Evolutionary conservation across 2,797 vertebrate genomes (phyloP).

Genomic region (Poecilia wingei): DNA sequence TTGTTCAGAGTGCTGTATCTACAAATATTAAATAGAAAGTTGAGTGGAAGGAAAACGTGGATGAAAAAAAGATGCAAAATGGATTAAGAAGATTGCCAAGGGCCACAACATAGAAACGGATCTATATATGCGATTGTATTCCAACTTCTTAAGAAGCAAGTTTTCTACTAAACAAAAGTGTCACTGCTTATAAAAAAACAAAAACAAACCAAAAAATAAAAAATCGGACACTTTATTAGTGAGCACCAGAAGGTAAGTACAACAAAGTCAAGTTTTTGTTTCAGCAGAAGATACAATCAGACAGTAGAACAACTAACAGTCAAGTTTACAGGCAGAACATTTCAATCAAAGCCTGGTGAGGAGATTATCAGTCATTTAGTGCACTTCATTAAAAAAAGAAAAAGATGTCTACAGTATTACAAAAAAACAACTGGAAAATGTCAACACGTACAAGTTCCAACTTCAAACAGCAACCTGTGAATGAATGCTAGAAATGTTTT

Average conservation of each 20-base stretch:
- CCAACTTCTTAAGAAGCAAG: neutral
- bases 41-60: neutral
- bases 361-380: constrained; percentile 42
- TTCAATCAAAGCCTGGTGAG: constrained; percentile 32
- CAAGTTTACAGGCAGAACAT: constrained; percentile 33
- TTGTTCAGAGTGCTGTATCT: neutral
- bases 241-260: constrained; percentile 74
- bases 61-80: neutral
- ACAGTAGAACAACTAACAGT: constrained; percentile 38
- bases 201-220: constrained; percentile 27
- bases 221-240: constrained; percentile 75
- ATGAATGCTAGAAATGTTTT: constrained; percentile 42
- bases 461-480: constrained; percentile 34
- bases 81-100: neutral
- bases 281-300: constrained; percentile 39
- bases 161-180: neutral
- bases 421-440: constrained; percentile 38
- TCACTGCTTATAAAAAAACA: constrained; percentile 31
- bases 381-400: constrained; percentile 43
- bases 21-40: neutral
- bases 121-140: neutral
- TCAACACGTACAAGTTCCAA: constrained; percentile 39
- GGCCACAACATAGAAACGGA: neutral
- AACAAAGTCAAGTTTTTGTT: constrained; percentile 60
- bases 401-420: constrained; percentile 52